phyloP scores from a whole-genome alignment of 2,113 vertebrate species.

The Mixornis gularis region DNA sequence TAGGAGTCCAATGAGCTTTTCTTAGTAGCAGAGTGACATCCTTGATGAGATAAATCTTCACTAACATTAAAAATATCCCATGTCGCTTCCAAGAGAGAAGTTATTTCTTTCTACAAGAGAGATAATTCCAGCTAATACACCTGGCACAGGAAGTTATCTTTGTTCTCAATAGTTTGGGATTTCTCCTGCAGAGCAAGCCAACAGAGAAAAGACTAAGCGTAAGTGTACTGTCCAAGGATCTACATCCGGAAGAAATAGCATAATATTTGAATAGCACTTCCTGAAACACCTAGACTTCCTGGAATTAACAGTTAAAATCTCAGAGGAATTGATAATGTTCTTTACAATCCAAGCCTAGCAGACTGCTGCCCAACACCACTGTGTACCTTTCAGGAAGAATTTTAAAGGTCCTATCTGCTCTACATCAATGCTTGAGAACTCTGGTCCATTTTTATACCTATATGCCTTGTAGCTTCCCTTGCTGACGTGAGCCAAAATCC shows the following conservation, averaged over 20 bases:
- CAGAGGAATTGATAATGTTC: not conserved
- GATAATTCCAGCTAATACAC: not conserved
- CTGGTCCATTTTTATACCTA: not conserved
- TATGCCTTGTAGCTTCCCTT: not conserved
- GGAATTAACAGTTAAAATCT: not conserved
- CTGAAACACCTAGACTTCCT: constrained; percentile 44
- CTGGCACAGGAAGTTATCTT: constrained; percentile 6
- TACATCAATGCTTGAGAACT: not conserved
- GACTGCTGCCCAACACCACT: not conserved
- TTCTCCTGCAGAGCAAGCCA: not conserved
- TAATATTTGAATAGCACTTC: constrained; percentile 8
- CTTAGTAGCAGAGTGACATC: not conserved
- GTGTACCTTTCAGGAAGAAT: not conserved
- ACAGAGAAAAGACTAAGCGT: not conserved
- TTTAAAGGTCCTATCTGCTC: not conserved
- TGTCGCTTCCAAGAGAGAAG: not conserved
- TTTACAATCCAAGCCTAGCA: not conserved
- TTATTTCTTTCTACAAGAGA: not conserved
- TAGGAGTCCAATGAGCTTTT: not conserved
- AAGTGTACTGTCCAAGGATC: not conserved
- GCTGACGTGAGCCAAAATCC: not conserved
- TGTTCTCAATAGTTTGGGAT: not conserved
- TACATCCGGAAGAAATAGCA: not conserved
- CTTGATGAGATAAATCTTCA: not conserved
- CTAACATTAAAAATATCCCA: not conserved